Percentiles rank a stretch among this genome's conserved stretches.
Conservation (phyloP, 2,797 vertebrate species). For the Lerista edwardsae region DNA sequence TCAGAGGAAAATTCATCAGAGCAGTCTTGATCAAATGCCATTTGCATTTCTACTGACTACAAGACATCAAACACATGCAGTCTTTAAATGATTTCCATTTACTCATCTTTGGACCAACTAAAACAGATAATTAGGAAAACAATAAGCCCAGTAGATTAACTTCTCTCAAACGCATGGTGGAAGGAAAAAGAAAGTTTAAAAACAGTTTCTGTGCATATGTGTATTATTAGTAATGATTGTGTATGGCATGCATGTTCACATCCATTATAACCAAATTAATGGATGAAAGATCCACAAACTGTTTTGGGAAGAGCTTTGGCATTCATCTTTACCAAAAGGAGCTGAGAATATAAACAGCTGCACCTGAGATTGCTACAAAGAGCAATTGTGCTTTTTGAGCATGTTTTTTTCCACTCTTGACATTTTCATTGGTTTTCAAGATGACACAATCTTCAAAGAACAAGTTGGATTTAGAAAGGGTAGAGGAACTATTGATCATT, state of each 20-base stretch:
- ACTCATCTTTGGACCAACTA: conserved; percentile 9
- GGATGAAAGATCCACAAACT: not conserved
- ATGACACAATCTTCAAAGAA: conserved; percentile 7
- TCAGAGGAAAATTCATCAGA: not conserved
- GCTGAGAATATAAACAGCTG: not conserved
- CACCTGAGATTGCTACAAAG: not conserved
- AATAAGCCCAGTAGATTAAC: conserved; percentile 14
- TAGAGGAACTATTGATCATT: not conserved
- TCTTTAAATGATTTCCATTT: conserved; percentile 5
- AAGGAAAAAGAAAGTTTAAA: not conserved
- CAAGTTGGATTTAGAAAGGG: not conserved
- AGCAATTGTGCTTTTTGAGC: too few species aligned
- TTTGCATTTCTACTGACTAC: conserved; percentile 4
- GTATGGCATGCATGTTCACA: not conserved
- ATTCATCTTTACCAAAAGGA: conserved; percentile 2
- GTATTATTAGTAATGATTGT: not conserved
- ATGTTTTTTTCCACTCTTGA: not conserved
- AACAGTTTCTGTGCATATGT: conserved; percentile 11
- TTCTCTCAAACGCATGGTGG: conserved; percentile 10
- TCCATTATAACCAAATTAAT: not conserved
- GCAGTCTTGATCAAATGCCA: conserved; percentile 44
- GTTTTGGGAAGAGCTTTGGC: not conserved
- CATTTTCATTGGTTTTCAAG: rapidly evolving
- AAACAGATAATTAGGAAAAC: conserved; percentile 24
- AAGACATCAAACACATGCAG: conserved; percentile 2